Evolutionary conservation across 2,797 vertebrate species (phyloP).

Genomic region (Iguana delicatissima): DNA sequence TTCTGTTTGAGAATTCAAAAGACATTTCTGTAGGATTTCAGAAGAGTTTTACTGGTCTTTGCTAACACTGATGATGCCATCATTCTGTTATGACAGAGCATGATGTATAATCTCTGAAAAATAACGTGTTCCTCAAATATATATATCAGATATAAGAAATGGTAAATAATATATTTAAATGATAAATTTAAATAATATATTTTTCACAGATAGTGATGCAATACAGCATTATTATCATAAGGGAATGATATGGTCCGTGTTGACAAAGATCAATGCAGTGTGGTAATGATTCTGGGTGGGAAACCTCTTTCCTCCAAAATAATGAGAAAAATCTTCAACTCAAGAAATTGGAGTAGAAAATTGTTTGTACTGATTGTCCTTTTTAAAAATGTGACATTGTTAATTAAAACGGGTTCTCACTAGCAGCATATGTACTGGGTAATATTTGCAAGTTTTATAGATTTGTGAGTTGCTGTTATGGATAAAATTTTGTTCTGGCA

Average conservation of each 20-base stretch:
- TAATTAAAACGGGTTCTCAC: conserved; percentile 24
- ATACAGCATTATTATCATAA: no score
- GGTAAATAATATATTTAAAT: no score
- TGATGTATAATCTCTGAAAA: no score
- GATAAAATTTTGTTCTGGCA: conserved; percentile 61
- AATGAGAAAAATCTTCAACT: not conserved
- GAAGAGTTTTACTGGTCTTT: no score
- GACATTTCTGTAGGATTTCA: not conserved
- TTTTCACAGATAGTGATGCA: no score
- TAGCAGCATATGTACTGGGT: conserved; percentile 27
- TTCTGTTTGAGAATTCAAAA: not conserved
- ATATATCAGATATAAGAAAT: no score
- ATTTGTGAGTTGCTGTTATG: conserved; percentile 56
- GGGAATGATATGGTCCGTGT: not conserved
- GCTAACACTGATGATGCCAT: no score
- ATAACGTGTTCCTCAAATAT: no score
- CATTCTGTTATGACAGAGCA: no score
- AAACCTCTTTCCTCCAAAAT: not conserved
- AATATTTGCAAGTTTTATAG: conserved; percentile 47
- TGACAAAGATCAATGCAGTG: not conserved
- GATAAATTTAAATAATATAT: no score
- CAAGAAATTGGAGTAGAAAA: not conserved
- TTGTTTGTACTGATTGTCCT: not conserved
- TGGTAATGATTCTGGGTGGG: not conserved
- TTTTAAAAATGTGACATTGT: conserved; percentile 4